Evolutionary conservation across 2,888 invertebrate genomes (phyloP).

Genomic region (Keiferia lycopersicella): DNA sequence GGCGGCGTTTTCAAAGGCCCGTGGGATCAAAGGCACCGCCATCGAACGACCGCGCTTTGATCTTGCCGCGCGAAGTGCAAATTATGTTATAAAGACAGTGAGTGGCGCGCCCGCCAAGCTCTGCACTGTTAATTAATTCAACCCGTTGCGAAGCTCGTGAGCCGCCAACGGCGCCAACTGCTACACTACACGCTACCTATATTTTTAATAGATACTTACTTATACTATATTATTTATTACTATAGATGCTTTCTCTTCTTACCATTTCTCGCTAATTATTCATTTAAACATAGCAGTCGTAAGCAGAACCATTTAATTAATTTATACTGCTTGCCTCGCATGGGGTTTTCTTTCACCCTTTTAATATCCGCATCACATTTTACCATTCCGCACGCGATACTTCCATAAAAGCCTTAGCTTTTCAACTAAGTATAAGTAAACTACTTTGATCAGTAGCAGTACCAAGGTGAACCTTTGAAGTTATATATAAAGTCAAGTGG

Average conservation of each 20-base stretch:
- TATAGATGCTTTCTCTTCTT: background rate
- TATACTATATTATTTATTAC: too few relatives aligned
- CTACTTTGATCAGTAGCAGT: background rate
- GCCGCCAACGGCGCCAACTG: conserved; percentile 29
- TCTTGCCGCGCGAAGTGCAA: conserved; percentile 80
- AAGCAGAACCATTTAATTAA: background rate
- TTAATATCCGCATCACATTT: background rate
- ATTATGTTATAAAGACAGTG: conserved; percentile 82
- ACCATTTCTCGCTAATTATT: background rate
- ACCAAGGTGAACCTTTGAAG: too few relatives aligned
- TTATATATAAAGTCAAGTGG: too few relatives aligned
- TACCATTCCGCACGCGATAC: conserved; percentile 11
- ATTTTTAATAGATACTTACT: background rate
- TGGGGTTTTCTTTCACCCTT: background rate
- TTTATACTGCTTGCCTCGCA: background rate
- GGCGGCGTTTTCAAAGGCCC: conserved; percentile 77
- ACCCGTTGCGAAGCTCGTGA: conserved; percentile 48
- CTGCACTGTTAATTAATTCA: conserved; percentile 76
- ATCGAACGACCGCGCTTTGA: conserved; percentile 75
- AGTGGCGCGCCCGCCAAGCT: conserved; percentile 69
- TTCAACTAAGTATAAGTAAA: background rate
- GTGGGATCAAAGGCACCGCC: conserved; percentile 79
- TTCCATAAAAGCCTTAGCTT: conserved; percentile 5
- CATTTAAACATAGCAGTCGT: background rate
- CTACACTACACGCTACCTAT: conserved; percentile 11